A percentile compares a stretch with the other conserved stretches of the same genome.
phyloP scores from a whole-genome alignment of 2,113 vertebrate genomes.

The Murina feae region DNA sequence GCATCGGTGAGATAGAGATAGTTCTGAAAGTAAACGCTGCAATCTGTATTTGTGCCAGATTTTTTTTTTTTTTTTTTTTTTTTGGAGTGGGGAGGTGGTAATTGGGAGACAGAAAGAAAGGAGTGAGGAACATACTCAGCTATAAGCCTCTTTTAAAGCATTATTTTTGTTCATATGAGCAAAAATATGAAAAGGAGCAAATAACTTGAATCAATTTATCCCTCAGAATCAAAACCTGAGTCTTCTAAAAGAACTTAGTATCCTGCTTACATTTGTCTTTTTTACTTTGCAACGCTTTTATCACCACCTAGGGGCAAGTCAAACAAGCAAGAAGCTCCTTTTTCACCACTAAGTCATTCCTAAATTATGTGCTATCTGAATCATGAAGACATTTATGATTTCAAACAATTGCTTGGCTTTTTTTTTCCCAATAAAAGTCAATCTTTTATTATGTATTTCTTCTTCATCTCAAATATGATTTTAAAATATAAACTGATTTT shows the following conservation, averaged over 20 bases:
- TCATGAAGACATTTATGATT: constrained; percentile 65
- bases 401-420: constrained; percentile 55
- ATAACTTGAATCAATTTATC: background rate
- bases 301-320: constrained; percentile 59
- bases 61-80: no score
- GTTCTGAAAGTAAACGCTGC: background rate
- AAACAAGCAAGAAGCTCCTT: constrained; percentile 63
- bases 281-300: constrained; percentile 56
- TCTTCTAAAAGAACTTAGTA: background rate
- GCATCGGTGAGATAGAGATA: background rate
- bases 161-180: background rate
- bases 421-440: constrained; percentile 59
- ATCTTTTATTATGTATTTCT: constrained; percentile 62
- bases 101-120: fast-evolving
- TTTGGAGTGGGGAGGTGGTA: background rate
- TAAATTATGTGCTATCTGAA: constrained; percentile 67
- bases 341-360: constrained; percentile 43
- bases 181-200: background rate
- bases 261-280: constrained; percentile 24
- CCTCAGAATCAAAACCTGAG: constrained; percentile 20
- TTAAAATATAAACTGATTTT: constrained; percentile 72
- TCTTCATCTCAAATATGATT: constrained; percentile 56
- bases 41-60: background rate
- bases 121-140: background rate
- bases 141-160: background rate